Conservation (phyloP, 2,113 vertebrate species). For the Hiodon alosoides region DNA sequence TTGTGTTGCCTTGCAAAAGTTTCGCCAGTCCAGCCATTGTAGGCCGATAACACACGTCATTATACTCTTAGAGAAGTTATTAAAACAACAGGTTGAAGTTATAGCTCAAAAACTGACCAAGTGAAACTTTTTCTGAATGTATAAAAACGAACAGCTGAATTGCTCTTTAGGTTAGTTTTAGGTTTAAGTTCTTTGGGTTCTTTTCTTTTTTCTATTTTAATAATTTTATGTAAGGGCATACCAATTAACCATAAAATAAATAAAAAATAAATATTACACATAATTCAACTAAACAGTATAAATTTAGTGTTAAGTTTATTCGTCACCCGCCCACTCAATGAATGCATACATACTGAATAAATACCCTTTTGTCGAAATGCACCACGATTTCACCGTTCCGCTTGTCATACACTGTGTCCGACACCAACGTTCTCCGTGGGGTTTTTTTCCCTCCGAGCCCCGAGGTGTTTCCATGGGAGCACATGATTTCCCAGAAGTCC, state of each 20-base stretch:
- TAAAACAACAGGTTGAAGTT: slow-evolving; percentile 27
- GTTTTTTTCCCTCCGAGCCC: not conserved
- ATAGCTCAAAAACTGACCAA: slow-evolving; percentile 13
- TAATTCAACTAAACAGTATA: slow-evolving; percentile 19
- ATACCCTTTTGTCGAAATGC: slow-evolving; percentile 9
- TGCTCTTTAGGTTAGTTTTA: too few species aligned
- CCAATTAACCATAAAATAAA: not conserved
- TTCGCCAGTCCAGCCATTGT: not conserved
- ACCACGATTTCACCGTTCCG: not conserved
- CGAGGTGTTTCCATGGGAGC: slow-evolving; percentile 5
- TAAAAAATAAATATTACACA: slow-evolving; percentile 12
- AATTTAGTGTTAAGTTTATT: slow-evolving; percentile 22
- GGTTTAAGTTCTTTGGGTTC: too few species aligned
- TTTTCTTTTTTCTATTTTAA: too few species aligned
- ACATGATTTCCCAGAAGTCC: slow-evolving; percentile 50
- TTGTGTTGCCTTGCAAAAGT: slow-evolving; percentile 22
- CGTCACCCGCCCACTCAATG: not conserved
- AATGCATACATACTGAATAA: not conserved
- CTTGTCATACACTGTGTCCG: slow-evolving; percentile 21
- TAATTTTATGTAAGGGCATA: too few species aligned
- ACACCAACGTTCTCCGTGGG: slow-evolving; percentile 9
- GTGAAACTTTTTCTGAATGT: not conserved
- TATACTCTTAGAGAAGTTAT: slow-evolving; percentile 23
- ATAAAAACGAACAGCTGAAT: not conserved
- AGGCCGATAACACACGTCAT: not conserved